Base-by-base conservation (phyloP, 2,888 invertebrate genomes). In the Caenorhabditis sp. region DNA sequence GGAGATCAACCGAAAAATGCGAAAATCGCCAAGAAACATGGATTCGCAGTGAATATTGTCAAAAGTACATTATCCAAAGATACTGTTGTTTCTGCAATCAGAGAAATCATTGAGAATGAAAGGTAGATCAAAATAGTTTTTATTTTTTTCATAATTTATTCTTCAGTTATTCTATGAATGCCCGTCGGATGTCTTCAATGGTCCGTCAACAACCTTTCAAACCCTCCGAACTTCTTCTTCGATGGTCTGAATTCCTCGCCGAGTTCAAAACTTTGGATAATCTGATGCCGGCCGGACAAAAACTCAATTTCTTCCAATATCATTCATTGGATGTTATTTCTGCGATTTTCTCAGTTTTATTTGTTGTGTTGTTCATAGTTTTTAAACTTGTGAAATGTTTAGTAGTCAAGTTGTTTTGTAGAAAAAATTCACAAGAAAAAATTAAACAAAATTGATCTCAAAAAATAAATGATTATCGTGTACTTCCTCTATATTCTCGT, bases 191-290 rank as follows among this genome's bases (percentile, higher is more conserved):
- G 20, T 67, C 72, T 5, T 66, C 65, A 54, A 84, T 84, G 84
- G 79, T 82, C 12, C 66, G 70, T 14, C 59, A 73, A 8, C 80
- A 83, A 64, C 84, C 84, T 3, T 64, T 81, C 17, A 74, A 78
- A 23, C 66, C 81, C 1, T 77, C 77, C 52, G 71, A 76, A 58
- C 74, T 79, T 25, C 78, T 84, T 23, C 68, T 81, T 7, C 60
- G 63, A 52, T 84, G 81, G 81, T 77, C 84, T 0, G 82, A 79
- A 56, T 80, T 84, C 59, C 56, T 80, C 21, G 84, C 81, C 12
- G 76, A 81, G 67, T 82, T 82, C 77, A 80, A 81, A 58, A 49
- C 60, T 17, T 68, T 80, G 8, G 80, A 80, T 20, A 80, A 77
- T 38, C 53, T 80, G 67, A 63, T 59, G 26, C 83, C 83, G 1